Evolutionary conservation across 92 coral and sea anemone genomes (phyloP).

Genomic region (Porites divaricata): DNA sequence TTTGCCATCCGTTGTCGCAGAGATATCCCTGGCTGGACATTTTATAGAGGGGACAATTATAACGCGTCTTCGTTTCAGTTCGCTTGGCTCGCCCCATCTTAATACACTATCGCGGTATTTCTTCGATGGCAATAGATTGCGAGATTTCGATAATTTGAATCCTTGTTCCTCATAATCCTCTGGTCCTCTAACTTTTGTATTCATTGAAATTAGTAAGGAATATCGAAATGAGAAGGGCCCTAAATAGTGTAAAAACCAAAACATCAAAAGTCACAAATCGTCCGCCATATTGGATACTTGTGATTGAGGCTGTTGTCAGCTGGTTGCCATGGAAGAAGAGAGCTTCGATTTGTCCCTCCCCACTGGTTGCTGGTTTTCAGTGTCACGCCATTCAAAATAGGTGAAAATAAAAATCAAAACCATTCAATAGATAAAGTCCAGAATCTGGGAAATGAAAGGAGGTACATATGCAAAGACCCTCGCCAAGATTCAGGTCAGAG

Average conservation of each 20-base stretch:
- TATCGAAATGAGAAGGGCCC: background rate
- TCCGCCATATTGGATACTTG: conserved; percentile 45
- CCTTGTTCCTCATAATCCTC: conserved; percentile 20
- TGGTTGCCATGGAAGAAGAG: conserved; percentile 9
- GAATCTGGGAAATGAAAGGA: too few species aligned
- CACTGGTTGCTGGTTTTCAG: too few species aligned
- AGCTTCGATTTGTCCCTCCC: background rate
- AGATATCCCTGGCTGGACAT: conserved; percentile 79
- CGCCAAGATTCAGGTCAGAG: too few species aligned
- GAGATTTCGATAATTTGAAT: conserved; percentile 57
- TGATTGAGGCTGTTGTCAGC: conserved; percentile 21
- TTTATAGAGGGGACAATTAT: conserved; percentile 82
- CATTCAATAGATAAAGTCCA: too few species aligned
- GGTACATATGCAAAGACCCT: too few species aligned
- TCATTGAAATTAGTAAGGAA: background rate
- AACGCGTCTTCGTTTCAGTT: conserved; percentile 74
- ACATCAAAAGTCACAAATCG: conserved; percentile 16
- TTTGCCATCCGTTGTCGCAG: conserved; percentile 9
- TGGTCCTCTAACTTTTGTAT: background rate
- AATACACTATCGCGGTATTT: conserved; percentile 87
- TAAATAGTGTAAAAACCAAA: background rate
- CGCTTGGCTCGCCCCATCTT: conserved; percentile 81
- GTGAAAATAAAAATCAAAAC: too few species aligned
- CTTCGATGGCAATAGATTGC: conserved; percentile 83
- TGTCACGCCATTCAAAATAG: too few species aligned